These are phyloP conservation scores for Heteractis magnifica DNA, from an alignment of 92 coral and sea anemone species.

Conservation along the genomic window DNA sequence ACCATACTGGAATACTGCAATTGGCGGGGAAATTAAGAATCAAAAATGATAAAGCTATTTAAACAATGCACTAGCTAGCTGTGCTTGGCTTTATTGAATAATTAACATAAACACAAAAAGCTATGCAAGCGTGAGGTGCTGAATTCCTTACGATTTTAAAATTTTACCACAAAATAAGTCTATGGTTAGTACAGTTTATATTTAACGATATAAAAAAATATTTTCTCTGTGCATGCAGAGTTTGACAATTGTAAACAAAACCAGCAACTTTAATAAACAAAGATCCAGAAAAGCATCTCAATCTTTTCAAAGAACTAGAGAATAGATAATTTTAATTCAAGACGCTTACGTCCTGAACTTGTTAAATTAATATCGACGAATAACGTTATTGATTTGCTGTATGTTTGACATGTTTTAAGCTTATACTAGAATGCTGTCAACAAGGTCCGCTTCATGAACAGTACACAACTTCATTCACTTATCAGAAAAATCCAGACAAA, in stretches of 20 bases:
- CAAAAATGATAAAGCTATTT: background rate
- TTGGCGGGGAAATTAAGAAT: background rate
- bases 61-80: background rate
- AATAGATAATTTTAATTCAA: background rate
- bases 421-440: background rate
- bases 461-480: too few relatives aligned
- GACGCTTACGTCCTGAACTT: background rate
- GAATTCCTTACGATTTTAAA: too few relatives aligned
- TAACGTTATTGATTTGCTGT: too few relatives aligned
- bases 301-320: background rate
- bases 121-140: too few relatives aligned
- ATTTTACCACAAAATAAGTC: too few relatives aligned
- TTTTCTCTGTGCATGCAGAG: background rate
- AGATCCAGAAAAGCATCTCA: background rate
- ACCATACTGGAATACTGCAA: constrained; percentile 88
- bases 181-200: too few relatives aligned
- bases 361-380: background rate
- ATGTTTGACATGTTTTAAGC: background rate
- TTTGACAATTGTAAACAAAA: constrained; percentile 13
- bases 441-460: too few relatives aligned
- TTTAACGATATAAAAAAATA: background rate
- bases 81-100: background rate
- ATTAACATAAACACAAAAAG: background rate
- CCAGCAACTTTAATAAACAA: background rate
- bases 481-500: background rate